phyloP scores from a whole-genome alignment of 2,797 vertebrate species.

The Sebastes oblongus region DNA sequence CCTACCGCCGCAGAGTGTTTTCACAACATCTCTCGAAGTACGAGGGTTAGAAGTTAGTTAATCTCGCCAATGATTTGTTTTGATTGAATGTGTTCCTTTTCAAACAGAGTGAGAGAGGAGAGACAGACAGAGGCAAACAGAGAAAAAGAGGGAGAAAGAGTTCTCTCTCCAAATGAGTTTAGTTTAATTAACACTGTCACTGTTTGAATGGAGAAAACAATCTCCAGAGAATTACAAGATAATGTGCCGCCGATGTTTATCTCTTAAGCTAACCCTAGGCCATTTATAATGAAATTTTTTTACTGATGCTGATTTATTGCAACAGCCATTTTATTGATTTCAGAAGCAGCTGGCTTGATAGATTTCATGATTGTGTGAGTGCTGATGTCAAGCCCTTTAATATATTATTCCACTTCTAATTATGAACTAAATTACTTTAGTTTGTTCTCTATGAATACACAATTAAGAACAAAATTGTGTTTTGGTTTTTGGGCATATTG shows the following conservation, averaged over 20 bases:
- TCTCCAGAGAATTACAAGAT: slow-evolving; percentile 45
- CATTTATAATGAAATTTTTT: slow-evolving; percentile 40
- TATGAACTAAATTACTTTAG: slow-evolving; percentile 1
- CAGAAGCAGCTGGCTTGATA: slow-evolving; percentile 15
- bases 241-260: slow-evolving; percentile 45
- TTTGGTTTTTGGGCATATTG: neutral
- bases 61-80: slow-evolving; percentile 42
- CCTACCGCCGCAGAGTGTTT: neutral
- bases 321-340: slow-evolving; percentile 46
- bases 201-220: slow-evolving; percentile 55
- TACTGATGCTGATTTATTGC: slow-evolving; percentile 52
- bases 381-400: neutral
- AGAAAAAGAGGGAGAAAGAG: slow-evolving; percentile 1
- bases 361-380: slow-evolving; percentile 21
- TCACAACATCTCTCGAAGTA: neutral
- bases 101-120: neutral
- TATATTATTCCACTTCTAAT: slow-evolving; percentile 3
- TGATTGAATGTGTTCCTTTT: slow-evolving; percentile 31
- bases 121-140: slow-evolving; percentile 7
- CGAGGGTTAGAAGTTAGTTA: slow-evolving; percentile 17
- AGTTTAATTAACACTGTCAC: slow-evolving; percentile 58
- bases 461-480: too few species aligned
- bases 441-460: neutral
- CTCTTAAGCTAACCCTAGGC: slow-evolving; percentile 33
- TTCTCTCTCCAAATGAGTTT: slow-evolving; percentile 37